Conservation (phyloP, 2,113 vertebrate genomes). For the Poeciliopsis prolifica region DNA sequence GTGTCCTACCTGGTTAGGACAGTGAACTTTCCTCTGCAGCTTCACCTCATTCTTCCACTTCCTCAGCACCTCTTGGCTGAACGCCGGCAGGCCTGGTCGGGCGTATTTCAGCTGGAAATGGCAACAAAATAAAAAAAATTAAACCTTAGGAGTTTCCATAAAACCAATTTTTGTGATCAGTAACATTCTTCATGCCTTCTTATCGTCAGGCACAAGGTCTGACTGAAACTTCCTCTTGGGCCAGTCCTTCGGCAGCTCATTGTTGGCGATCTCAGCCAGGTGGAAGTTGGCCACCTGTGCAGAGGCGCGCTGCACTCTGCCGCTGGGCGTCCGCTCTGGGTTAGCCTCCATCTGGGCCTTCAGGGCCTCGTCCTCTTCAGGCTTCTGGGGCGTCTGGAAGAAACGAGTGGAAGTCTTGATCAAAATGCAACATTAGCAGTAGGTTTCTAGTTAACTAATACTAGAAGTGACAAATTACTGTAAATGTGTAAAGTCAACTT, state of each 20-base stretch:
- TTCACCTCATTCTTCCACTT: conserved; percentile 96
- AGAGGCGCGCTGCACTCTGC: conserved; percentile 87
- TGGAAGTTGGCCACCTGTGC: conserved; percentile 93
- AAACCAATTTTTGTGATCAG: too few relatives aligned
- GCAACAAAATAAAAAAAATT: neutral
- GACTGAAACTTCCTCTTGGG: conserved; percentile 93
- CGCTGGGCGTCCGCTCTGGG: conserved; percentile 75
- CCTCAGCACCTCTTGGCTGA: conserved; percentile 92
- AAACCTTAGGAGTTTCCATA: too few relatives aligned
- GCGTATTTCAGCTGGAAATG: conserved; percentile 87
- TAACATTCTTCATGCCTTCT: conserved; percentile 70
- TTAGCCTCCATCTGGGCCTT: conserved; percentile 79
- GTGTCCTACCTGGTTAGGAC: conserved; percentile 91
- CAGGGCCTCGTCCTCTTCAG: conserved; percentile 69
- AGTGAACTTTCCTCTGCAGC: conserved; percentile 89
- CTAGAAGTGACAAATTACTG: neutral
- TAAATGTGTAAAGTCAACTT: conserved; percentile 66
- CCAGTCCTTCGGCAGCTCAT: conserved; percentile 92
- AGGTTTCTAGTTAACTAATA: neutral
- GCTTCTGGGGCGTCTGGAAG: conserved; percentile 57
- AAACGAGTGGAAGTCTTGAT: neutral
- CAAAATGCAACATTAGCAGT: neutral
- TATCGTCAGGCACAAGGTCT: conserved; percentile 93
- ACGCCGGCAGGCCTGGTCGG: conserved; percentile 90
- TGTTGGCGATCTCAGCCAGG: conserved; percentile 90